These are phyloP conservation scores for Drosophila leonis DNA, from an alignment of 2,888 invertebrate genomes.

Conservation along the genomic window DNA sequence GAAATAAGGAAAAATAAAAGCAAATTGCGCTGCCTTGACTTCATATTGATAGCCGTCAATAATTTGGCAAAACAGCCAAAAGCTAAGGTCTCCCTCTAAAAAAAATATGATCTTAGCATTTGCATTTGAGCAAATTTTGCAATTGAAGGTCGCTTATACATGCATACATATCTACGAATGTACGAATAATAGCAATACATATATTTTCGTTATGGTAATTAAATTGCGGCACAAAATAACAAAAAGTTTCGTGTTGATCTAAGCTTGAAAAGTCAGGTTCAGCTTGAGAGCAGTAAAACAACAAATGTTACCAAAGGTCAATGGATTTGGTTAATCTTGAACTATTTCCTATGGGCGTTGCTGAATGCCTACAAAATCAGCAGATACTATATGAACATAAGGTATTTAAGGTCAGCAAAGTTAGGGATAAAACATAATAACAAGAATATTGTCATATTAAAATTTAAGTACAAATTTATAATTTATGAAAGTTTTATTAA, in stretches of 20 bases:
- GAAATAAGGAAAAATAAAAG: slow-evolving; percentile 13
- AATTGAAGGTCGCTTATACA: slow-evolving; percentile 61
- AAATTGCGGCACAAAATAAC: slow-evolving; percentile 44
- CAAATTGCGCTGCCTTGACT: slow-evolving; percentile 47
- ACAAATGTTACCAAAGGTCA: slow-evolving; percentile 51
- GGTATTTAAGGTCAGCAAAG: slow-evolving; percentile 38
- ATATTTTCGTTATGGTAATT: slow-evolving; percentile 72
- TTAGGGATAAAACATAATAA: neutral
- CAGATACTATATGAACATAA: slow-evolving; percentile 23
- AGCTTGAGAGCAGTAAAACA: slow-evolving; percentile 25
- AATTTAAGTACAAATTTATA: neutral
- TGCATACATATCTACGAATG: neutral
- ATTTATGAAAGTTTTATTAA: neutral
- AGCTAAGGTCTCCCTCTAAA: neutral
- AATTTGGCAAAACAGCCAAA: slow-evolving; percentile 23
- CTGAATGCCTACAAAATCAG: slow-evolving; percentile 34
- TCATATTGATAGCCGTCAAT: slow-evolving; percentile 30
- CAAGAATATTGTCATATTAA: no score
- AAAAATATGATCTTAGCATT: slow-evolving; percentile 29
- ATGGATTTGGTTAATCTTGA: slow-evolving; percentile 32
- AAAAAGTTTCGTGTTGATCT: slow-evolving; percentile 51
- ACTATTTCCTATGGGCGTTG: slow-evolving; percentile 41
- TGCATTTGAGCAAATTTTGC: slow-evolving; percentile 45
- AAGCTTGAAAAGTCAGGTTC: slow-evolving; percentile 52
- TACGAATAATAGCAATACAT: slow-evolving; percentile 22